Conservation (phyloP, 2,888 invertebrate species). For the Rotaria magnacalcarata region DNA sequence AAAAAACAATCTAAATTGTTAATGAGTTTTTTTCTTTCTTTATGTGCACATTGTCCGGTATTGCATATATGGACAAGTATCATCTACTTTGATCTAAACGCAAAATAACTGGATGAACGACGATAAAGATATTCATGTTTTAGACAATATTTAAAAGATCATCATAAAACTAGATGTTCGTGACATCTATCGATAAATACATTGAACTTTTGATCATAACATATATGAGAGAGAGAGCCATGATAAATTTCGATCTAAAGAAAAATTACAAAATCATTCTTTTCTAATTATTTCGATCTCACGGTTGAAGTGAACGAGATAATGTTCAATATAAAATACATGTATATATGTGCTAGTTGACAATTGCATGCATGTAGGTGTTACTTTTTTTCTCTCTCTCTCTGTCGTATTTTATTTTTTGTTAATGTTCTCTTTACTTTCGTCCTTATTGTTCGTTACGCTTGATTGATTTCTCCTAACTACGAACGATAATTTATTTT, state of each 20-base stretch:
- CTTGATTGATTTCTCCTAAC: background rate
- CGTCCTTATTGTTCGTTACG: background rate
- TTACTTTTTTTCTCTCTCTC: background rate
- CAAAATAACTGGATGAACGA: background rate
- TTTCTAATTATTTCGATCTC: conserved; percentile 3
- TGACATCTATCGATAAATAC: background rate
- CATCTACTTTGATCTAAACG: background rate
- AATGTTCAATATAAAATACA: background rate
- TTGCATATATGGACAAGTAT: background rate
- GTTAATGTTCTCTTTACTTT: background rate
- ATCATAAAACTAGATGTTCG: background rate
- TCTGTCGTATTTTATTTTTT: too few species aligned
- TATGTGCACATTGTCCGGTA: background rate
- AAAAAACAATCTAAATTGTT: background rate
- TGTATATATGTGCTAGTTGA: background rate
- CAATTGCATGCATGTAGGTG: background rate
- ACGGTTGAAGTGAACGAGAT: background rate
- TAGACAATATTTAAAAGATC: too few species aligned
- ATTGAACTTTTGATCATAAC: background rate
- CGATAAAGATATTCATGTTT: too few species aligned
- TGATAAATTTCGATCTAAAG: background rate
- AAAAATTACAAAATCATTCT: conserved; percentile 16
- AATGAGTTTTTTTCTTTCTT: background rate
- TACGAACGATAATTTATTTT: background rate
- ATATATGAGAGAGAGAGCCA: background rate